Evolutionary conservation across 2,888 invertebrate species (phyloP).

Genomic region (Eledone cirrhosa): DNA sequence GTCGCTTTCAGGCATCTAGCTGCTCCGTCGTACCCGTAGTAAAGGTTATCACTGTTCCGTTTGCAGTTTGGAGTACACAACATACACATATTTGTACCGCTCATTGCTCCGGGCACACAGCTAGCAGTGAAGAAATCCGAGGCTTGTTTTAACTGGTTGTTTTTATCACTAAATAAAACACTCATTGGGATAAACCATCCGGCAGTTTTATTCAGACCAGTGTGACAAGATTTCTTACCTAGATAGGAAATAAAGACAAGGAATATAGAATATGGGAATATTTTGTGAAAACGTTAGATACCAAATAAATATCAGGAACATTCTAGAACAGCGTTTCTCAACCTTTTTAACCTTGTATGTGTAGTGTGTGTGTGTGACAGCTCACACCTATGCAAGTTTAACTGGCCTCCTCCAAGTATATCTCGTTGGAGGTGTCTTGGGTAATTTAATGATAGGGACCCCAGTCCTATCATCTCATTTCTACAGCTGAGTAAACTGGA

Average conservation of each 20-base stretch:
- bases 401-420: too few relatives aligned
- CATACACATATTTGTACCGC: conserved; percentile 70
- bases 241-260: neutral
- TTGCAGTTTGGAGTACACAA: conserved; percentile 66
- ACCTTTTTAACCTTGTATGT: too few relatives aligned
- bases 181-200: conserved; percentile 95
- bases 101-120: conserved; percentile 90
- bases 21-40: conserved; percentile 79
- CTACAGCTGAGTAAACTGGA: too few relatives aligned
- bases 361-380: too few relatives aligned
- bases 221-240: conserved; percentile 84
- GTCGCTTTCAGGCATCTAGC: conserved; percentile 85
- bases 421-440: too few relatives aligned
- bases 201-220: conserved; percentile 87
- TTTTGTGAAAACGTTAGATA: too few relatives aligned
- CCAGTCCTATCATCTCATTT: too few relatives aligned
- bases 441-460: too few relatives aligned
- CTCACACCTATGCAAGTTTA: too few relatives aligned
- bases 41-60: conserved; percentile 62
- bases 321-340: too few relatives aligned
- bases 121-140: conserved; percentile 93
- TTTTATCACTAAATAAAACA: conserved; percentile 77
- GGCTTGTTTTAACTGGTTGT: conserved; percentile 40
- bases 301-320: too few relatives aligned
- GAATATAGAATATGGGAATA: too few relatives aligned